These are phyloP conservation scores for Lepidochitona cinerea DNA, from an alignment of 2,888 invertebrate genomes.

Conservation along the genomic window DNA sequence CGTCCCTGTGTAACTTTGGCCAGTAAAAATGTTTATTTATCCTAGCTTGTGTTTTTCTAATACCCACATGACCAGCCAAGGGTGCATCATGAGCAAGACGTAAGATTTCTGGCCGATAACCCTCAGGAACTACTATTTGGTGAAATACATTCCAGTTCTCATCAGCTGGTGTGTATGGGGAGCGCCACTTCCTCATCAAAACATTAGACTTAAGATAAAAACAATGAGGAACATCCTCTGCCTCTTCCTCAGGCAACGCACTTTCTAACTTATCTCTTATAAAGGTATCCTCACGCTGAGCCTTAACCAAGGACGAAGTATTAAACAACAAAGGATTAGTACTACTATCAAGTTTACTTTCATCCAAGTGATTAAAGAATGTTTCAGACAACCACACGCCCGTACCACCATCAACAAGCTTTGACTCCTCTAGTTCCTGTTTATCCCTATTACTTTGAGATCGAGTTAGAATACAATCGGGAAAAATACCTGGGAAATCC, in stretches of 20 bases:
- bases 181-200: constrained; percentile 14
- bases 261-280: not conserved
- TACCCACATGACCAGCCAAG: constrained; percentile 10
- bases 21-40: constrained; percentile 15
- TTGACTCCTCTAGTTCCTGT: too few species aligned
- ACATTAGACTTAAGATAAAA: constrained; percentile 4
- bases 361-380: not conserved
- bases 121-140: constrained; percentile 11
- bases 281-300: not conserved
- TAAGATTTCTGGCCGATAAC: constrained; percentile 4
- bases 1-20: constrained; percentile 16
- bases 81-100: constrained; percentile 6
- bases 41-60: not conserved
- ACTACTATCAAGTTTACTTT: not conserved
- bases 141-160: not conserved
- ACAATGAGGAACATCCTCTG: not conserved
- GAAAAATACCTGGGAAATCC: not conserved
- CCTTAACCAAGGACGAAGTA: not conserved
- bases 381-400: not conserved
- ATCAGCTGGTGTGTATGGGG: not conserved
- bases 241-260: constrained; percentile 1
- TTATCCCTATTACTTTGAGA: too few species aligned
- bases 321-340: too few species aligned
- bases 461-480: not conserved
- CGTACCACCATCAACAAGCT: too few species aligned